Percentiles rank a stretch among this genome's conserved stretches.
These are phyloP conservation scores for Triplophysa tibetana DNA, from an alignment of 2,113 vertebrate species.

Conservation along the genomic window DNA sequence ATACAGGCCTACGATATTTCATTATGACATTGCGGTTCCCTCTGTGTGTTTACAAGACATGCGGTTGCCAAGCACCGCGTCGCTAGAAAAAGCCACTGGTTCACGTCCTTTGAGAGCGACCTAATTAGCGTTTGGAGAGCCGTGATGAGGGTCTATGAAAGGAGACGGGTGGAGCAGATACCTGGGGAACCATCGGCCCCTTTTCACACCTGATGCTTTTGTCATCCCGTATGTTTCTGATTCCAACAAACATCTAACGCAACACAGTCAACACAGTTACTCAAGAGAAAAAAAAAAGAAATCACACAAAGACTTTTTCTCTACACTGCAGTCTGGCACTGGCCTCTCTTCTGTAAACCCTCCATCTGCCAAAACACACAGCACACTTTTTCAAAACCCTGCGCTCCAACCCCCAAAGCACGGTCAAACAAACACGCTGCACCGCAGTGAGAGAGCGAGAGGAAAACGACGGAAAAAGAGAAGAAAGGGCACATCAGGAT, in stretches of 20 bases:
- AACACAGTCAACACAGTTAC: background rate
- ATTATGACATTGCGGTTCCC: background rate
- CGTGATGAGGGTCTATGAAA: background rate
- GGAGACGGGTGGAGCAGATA: background rate
- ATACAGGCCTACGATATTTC: background rate
- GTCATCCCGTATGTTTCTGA: background rate
- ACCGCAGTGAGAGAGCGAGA: slow-evolving; percentile 37
- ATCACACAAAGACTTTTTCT: background rate
- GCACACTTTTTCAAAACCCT: slow-evolving; percentile 28
- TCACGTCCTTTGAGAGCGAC: background rate
- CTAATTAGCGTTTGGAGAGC: slow-evolving; percentile 11
- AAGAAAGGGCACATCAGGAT: slow-evolving; percentile 52
- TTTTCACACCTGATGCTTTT: slow-evolving; percentile 16
- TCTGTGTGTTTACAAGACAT: slow-evolving; percentile 3
- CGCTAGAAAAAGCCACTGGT: background rate
- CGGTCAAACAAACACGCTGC: slow-evolving; percentile 19
- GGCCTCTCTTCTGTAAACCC: background rate
- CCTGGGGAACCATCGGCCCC: slow-evolving; percentile 1
- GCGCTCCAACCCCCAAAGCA: slow-evolving; percentile 19
- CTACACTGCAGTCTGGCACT: background rate
- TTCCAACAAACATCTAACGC: slow-evolving; percentile 6
- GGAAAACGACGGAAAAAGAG: slow-evolving; percentile 51
- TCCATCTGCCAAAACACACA: slow-evolving; percentile 40
- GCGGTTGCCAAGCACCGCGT: background rate
- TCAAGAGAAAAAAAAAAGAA: background rate